Conservation (phyloP, 2,888 invertebrate species). For the Netelia fuscicornis region DNA sequence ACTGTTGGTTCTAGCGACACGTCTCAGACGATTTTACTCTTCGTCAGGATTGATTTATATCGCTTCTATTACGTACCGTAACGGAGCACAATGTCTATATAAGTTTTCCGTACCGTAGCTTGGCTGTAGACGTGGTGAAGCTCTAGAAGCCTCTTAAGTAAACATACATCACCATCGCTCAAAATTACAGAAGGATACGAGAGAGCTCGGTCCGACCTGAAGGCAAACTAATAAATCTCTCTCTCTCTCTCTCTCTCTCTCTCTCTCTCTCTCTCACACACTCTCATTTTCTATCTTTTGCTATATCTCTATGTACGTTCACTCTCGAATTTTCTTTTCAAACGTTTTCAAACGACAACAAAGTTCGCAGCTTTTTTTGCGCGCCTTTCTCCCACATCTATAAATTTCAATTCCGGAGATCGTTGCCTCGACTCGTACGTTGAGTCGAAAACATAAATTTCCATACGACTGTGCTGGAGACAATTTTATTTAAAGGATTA, state of each 20-base stretch:
- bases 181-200: slow-evolving; percentile 55
- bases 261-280: neutral
- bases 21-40: slow-evolving; percentile 58
- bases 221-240: slow-evolving; percentile 61
- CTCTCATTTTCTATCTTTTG: neutral
- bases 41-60: slow-evolving; percentile 58
- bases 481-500: too few species aligned
- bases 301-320: neutral
- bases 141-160: slow-evolving; percentile 57
- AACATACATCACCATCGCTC: slow-evolving; percentile 63
- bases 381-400: neutral
- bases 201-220: slow-evolving; percentile 43
- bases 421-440: too few species aligned
- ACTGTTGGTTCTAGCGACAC: slow-evolving; percentile 36
- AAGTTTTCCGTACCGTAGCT: neutral
- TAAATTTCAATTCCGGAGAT: too few species aligned
- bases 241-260: slow-evolving; percentile 8
- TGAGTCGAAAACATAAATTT: too few species aligned
- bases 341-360: neutral
- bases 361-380: neutral
- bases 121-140: slow-evolving; percentile 6
- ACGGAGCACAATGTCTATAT: slow-evolving; percentile 1
- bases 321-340: neutral
- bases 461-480: too few species aligned
- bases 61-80: slow-evolving; percentile 24